Base-by-base conservation (phyloP, 2,113 vertebrate species). In the Pollachius pollachius region DNA sequence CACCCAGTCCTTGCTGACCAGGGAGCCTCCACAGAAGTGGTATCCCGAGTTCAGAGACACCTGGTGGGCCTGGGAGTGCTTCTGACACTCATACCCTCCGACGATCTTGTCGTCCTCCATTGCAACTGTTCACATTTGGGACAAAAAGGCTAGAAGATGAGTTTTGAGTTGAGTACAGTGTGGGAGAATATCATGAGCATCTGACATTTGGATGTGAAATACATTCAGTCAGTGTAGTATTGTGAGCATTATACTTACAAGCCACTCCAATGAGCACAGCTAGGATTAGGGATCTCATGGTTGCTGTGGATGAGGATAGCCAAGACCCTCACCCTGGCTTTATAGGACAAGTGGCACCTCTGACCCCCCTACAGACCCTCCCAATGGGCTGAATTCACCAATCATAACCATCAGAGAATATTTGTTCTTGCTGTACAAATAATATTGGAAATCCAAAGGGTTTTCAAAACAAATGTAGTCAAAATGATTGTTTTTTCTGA, bases 81-180 rank as follows among this genome's bases (percentile, higher is more conserved):
- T 61, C 1, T 2, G 1, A 25, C 89, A 91, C 81, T 92, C 88
- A 16, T 70, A 41, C 9, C 90, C 89, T 71, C 90, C 86, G 1
- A 91, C 89, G 9, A 92, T 92, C 72, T 90, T 90, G 71, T 92
- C 87, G 63, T 89, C 84, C 4, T 91, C 79, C 1, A 58, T 69
- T 52, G 80, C 79, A 71, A 72, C 83, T 84, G 65, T 6, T 23
- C 23, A 23, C 23, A 23, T 68, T 65, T 68, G 21, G 54, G 12
- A 62, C n/a, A 62, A 9, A 30, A 48, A 19, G 21, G 19, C 8
- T 21, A 64, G 41, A 13, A 48, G 41, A 48, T 48, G 41, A 48
- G 41, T 48, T 48, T 48, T 48, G 41, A 48, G 41, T 9, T 48
- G 41, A 48, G 41, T 48, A 48, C 8, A 48, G 41, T 13, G 12